Conservation (phyloP, 2,888 invertebrate species). For the Trachelus tabidus region DNA sequence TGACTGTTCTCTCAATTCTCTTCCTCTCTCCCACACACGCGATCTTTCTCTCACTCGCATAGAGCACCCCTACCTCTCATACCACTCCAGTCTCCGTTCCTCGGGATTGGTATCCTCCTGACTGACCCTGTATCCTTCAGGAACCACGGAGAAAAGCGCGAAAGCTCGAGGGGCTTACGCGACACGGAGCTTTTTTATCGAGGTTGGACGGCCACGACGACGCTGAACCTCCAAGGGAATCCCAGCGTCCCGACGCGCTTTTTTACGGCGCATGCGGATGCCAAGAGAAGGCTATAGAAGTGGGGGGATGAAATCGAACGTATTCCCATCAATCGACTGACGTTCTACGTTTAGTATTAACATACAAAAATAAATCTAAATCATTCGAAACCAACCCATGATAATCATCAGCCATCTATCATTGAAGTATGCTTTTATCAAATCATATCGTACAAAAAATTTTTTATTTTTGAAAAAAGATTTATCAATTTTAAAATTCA, state of each 20-base stretch:
- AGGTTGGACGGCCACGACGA: conserved; percentile 29
- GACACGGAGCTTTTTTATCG: conserved; percentile 59
- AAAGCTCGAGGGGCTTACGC: conserved; percentile 19
- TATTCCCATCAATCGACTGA: not conserved
- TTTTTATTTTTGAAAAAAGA: not conserved
- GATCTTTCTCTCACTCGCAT: not conserved
- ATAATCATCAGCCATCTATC: not conserved
- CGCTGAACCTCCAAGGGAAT: conserved; percentile 15
- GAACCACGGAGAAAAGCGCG: conserved; percentile 22
- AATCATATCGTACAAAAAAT: not conserved
- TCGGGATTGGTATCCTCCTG: not conserved
- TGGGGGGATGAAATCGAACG: conserved; percentile 18
- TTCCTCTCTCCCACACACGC: not conserved
- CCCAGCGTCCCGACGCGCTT: conserved; percentile 29
- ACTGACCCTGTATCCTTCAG: conserved; percentile 7
- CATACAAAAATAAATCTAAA: too few relatives aligned
- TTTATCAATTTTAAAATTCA: not conserved
- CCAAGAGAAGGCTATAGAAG: not conserved
- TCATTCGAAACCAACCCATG: too few relatives aligned
- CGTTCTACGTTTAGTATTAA: not conserved
- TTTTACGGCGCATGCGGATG: conserved; percentile 59
- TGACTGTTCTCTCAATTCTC: not conserved
- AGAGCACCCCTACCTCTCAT: not conserved
- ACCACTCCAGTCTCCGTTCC: not conserved
- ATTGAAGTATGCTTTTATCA: not conserved